A percentile compares a stretch with the other conserved stretches of the same genome.
These are phyloP conservation scores for Rhagonycha lutea DNA, from an alignment of 2,888 invertebrate species.

Conservation along the genomic window DNA sequence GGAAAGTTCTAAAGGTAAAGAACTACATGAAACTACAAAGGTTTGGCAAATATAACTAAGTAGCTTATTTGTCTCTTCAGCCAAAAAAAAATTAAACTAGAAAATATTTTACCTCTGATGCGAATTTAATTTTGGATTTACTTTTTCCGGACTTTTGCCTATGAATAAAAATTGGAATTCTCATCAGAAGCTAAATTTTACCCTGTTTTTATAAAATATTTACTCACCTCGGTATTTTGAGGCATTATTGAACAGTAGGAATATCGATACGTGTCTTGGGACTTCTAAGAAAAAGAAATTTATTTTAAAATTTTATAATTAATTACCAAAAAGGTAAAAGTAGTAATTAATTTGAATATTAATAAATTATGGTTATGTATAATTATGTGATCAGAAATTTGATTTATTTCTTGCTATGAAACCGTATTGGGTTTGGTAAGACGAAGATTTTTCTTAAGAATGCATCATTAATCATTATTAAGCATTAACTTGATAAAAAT, in stretches of 20 bases:
- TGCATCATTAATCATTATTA: not conserved
- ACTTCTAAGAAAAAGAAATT: not conserved
- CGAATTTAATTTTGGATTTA: not conserved
- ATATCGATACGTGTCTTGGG: not conserved
- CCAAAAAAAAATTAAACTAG: not conserved
- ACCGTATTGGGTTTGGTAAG: not conserved
- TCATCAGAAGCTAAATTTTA: not conserved
- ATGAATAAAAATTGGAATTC: not conserved
- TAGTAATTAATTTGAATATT: not conserved
- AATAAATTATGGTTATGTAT: not conserved
- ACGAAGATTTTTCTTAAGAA: not conserved
- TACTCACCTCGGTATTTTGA: not conserved
- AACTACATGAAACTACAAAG: not conserved
- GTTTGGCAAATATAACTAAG: not conserved
- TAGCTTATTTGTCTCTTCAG: not conserved
- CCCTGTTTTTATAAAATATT: not conserved
- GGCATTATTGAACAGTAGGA: not conserved
- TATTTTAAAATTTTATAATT: not conserved
- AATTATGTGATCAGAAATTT: not conserved
- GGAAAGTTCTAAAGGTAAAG: not conserved
- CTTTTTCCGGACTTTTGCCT: not conserved
- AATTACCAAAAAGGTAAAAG: not conserved
- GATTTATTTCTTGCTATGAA: not conserved
- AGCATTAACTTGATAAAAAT: not conserved
- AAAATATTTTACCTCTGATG: not conserved